Base-by-base conservation (phyloP, 2,888 invertebrate genomes). In the Metalampra italica region DNA sequence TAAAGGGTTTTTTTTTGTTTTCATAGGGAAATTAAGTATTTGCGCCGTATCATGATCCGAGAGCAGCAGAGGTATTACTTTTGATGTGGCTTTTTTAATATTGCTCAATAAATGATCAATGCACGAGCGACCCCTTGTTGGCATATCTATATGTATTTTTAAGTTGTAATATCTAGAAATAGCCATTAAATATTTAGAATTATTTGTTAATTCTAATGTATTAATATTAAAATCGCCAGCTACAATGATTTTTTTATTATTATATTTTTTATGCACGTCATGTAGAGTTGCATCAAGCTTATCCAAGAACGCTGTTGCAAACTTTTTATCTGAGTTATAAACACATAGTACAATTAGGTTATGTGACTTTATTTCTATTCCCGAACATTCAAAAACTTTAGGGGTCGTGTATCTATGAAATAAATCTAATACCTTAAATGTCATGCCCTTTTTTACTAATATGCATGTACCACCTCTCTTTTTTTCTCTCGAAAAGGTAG, bases 391-490 rank as follows among this genome's bases (percentile, higher is more conserved):
- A 47, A 50, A 50, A 12, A 29, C 14, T 4, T 44, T 50, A 29
- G 15, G 29, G 0, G 14, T 7, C 22, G 44, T 11, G 12, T 37
- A 8, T 14, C 9, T 13, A 7, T 7, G 1, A 8, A 9, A 39
- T 7, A 39, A 9, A 8, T 13, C 7, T 2, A 50, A 29, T 34
- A 38, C 34, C 15, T 44, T 43, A 36, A 13, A 50, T n/a, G 7
- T 12, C 1, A 38, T 22, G 12, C 38, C 38, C n/a, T 14, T 15
- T 39, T 37, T 43, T 9, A 47, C 9, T 37, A 51, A 13, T 11
- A 51, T 45, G 34, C 54, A 52, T 3, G 49, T 45, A 8, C 56
- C 56, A 1, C 54, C 54, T 22, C 54, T 47, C 37, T 30, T 11
- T 22, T 36, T 48, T 12, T 48, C 14, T 43, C 56, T 47, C 22